A percentile compares a stretch with the other conserved stretches of the same genome.
Conservation (phyloP, 2,888 invertebrate genomes). For the Adela reaumurella region DNA sequence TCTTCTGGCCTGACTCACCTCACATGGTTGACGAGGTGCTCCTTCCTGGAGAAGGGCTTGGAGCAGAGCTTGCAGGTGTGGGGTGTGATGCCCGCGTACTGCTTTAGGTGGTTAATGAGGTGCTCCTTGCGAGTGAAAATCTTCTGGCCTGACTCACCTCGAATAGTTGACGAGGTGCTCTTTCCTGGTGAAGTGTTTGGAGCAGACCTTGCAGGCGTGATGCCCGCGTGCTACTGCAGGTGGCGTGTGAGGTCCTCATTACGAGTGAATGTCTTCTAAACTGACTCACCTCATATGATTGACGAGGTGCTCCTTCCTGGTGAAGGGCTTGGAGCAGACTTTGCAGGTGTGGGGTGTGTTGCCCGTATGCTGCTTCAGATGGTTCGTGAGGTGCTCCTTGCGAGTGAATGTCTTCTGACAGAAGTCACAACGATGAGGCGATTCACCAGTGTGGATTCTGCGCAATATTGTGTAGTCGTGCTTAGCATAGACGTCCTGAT, state of each 20-base stretch:
- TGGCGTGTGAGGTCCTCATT: no score
- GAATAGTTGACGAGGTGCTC: constrained; percentile 73
- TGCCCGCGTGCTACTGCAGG: constrained; percentile 72
- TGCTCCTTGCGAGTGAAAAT: constrained; percentile 68
- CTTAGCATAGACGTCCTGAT: no score
- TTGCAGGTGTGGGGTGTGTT: constrained; percentile 71
- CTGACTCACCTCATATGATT: constrained; percentile 79
- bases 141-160: constrained; percentile 61
- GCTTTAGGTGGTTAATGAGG: no score
- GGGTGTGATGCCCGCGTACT: constrained; percentile 74
- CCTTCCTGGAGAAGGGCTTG: constrained; percentile 70
- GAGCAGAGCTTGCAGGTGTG: constrained; percentile 72
- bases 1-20: constrained; percentile 60
- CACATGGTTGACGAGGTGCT: constrained; percentile 68
- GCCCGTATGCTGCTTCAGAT: constrained; percentile 68
- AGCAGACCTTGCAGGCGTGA: constrained; percentile 72
- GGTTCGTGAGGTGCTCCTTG: constrained; percentile 85
- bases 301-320: constrained; percentile 69
- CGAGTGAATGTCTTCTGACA: constrained; percentile 60
- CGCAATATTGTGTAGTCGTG: constrained; percentile 6
- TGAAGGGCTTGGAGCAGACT: constrained; percentile 70
- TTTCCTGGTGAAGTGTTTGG: constrained; percentile 70
- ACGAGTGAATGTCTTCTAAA: no score
- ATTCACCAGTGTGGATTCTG: constrained; percentile 63
- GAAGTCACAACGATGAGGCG: constrained; percentile 71